Evolutionary conservation across 2,888 invertebrate genomes (phyloP), one percentile per base, ranked within the genome.

Genomic region (Vesta saturnalis): DNA sequence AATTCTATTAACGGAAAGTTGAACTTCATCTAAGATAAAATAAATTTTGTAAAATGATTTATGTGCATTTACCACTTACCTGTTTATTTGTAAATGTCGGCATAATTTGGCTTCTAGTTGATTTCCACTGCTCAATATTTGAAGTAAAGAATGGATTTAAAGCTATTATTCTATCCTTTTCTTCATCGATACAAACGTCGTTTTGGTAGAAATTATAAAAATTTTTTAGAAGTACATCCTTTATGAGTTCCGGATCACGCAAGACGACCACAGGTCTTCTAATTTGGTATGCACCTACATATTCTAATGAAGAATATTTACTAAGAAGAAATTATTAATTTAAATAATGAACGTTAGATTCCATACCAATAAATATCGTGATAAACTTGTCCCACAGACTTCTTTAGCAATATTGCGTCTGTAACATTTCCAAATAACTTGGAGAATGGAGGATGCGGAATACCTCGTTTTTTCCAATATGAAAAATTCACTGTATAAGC

Each of bases 51-150:
- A 30, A 30, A 30, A 4, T 30, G 10, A 30, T 30, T 30, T 6
- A 30, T 30, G 4, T 10, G 30, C n/a, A n/a, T 46, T 46, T 4
- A 18, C n/a, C 8, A 14, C 16, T 6, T 76, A 86, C 85, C 67
- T 87, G 85, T 43, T 83, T 84, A 10, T 82, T 77, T 0, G 87
- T 86, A 19, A 89, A 83, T 1, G 85, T 85, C 0, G 87, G 83
- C 1, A 87, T 85, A 14, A 88, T 71, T 71, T 85, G 85, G 0
- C 80, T 77, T 4, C 89, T 81, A 1, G 84, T 77, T 0, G 81
- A 78, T 67, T 86, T 86, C 88, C 89, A 87, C 70, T 83, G 77
- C 12, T 84, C 80, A 0, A 86, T 86, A 3, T 80, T 83, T 18
- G 86, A 69, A 0, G 80, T 68, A 71, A 89, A 86, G n/a, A n/a